phyloP scores from a whole-genome alignment of 2,888 invertebrate genomes.

The Cryptus armator region DNA sequence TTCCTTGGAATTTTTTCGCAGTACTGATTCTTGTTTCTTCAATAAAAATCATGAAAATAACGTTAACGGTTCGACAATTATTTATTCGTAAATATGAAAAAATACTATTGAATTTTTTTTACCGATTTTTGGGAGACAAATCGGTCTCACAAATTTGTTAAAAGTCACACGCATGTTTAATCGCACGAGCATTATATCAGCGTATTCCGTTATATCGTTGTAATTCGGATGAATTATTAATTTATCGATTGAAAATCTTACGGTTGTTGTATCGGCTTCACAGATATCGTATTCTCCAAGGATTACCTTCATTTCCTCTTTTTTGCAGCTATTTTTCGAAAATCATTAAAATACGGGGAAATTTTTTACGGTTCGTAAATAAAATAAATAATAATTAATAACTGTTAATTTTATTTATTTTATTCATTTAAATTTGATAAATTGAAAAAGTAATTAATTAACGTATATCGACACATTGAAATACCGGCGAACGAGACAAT shows the following conservation, averaged over 20 bases:
- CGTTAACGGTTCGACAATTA: background rate
- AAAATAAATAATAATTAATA: background rate
- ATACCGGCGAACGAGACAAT: conserved; percentile 86
- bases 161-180: conserved; percentile 73
- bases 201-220: conserved; percentile 59
- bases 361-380: background rate
- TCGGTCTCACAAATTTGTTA: conserved; percentile 72
- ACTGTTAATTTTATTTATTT: no score
- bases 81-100: background rate
- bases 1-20: conserved; percentile 57
- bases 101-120: background rate
- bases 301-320: conserved; percentile 72
- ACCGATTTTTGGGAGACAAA: conserved; percentile 73
- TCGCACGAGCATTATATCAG: conserved; percentile 73
- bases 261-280: conserved; percentile 56
- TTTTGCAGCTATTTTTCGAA: conserved; percentile 74
- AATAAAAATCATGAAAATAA: background rate
- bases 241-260: conserved; percentile 67
- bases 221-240: conserved; percentile 71
- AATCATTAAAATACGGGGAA: background rate
- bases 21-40: conserved; percentile 52
- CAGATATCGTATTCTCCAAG: conserved; percentile 71
- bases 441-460: no score
- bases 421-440: no score
- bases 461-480: background rate